Evolutionary conservation across 2,113 vertebrate species (phyloP).

Genomic region (Vulpes lagopus): DNA sequence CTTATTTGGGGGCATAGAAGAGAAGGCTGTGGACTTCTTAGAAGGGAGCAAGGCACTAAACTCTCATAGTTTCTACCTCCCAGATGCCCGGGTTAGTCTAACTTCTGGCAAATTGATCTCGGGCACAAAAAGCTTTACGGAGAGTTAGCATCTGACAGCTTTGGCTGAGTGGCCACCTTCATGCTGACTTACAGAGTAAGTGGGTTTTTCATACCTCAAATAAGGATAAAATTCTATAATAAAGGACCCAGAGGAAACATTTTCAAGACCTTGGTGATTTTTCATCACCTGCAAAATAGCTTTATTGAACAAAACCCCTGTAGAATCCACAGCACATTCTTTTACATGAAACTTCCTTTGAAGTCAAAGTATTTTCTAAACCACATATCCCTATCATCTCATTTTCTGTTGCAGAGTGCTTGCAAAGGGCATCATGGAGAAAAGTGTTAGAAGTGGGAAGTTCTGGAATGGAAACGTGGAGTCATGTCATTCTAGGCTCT

Average conservation of each 20-base stretch:
- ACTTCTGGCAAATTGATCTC: conserved; percentile 49
- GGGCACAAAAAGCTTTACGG: neutral
- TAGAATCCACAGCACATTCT: neutral
- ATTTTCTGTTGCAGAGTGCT: neutral
- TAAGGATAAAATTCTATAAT: neutral
- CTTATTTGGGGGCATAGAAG: neutral
- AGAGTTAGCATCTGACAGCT: neutral
- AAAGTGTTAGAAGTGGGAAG: neutral
- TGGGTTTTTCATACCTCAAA: conserved; percentile 47
- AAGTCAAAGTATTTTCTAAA: neutral
- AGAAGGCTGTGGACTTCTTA: neutral
- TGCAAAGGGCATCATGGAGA: neutral
- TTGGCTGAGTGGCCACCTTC: neutral
- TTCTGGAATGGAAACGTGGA: neutral
- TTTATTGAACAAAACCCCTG: conserved; percentile 19
- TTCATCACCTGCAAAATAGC: conserved; percentile 22
- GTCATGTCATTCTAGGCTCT: neutral
- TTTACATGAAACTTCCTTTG: neutral
- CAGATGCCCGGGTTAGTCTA: neutral
- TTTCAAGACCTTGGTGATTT: conserved; percentile 48
- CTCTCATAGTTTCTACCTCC: conserved; percentile 40
- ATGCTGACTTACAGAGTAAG: neutral
- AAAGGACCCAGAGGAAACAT: conserved; percentile 42
- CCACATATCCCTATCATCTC: neutral
- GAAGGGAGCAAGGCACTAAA: neutral